Percentiles rank a stretch among this genome's conserved stretches.
phyloP scores from a whole-genome alignment of 2,888 invertebrate species.

The Trissolcus brochymenae region DNA sequence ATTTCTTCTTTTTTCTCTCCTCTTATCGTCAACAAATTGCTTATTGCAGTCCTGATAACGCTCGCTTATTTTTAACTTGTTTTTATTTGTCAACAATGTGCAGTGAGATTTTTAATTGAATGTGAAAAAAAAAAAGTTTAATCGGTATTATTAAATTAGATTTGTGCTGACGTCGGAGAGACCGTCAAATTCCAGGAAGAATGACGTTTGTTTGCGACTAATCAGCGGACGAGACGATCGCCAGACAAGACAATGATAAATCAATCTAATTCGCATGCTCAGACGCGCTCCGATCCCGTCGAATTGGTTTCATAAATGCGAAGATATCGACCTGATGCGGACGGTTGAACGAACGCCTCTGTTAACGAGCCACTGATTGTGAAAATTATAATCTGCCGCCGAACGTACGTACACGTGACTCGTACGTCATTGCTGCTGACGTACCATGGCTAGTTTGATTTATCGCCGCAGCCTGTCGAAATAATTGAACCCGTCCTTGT shows the following conservation, averaged over 20 bases:
- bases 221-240: conserved; percentile 74
- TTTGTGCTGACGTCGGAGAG: conserved; percentile 45
- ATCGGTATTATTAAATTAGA: not conserved
- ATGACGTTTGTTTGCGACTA: conserved; percentile 67
- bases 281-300: conserved; percentile 52
- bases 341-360: conserved; percentile 53
- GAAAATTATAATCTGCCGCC: conserved; percentile 25
- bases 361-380: conserved; percentile 45
- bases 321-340: conserved; percentile 52
- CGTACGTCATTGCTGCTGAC: conserved; percentile 26
- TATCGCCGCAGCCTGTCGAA: conserved; percentile 23
- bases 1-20: no score
- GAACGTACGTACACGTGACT: conserved; percentile 36
- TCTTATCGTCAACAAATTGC: no score
- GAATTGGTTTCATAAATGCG: conserved; percentile 49
- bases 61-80: no score
- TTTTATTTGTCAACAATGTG: no score
- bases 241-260: conserved; percentile 75
- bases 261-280: conserved; percentile 75
- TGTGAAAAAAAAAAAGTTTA: no score
- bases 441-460: conserved; percentile 18
- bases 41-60: no score
- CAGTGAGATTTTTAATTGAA: no score
- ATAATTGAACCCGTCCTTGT: conserved; percentile 18
- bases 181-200: conserved; percentile 69